Percentiles rank a stretch among this genome's conserved stretches.
These are phyloP conservation scores for Diplodus puntazzo DNA, from an alignment of 2,797 vertebrate genomes.

Conservation along the genomic window DNA sequence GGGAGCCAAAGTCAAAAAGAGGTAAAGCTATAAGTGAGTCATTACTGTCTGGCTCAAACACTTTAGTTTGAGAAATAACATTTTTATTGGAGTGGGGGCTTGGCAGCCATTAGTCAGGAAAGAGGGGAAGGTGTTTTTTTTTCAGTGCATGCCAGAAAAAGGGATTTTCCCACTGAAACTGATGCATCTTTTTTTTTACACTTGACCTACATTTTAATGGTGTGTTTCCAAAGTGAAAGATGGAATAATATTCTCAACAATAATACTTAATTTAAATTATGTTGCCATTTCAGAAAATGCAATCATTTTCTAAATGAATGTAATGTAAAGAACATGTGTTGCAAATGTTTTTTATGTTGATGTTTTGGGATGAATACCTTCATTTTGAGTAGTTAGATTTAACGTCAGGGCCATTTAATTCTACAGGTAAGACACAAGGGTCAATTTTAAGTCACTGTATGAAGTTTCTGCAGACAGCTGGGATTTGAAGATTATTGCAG, in stretches of 20 bases:
- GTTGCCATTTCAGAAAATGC: background rate
- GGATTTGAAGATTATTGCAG: constrained; percentile 23
- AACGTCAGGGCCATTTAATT: background rate
- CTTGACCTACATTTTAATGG: background rate
- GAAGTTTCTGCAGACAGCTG: background rate
- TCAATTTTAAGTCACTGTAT: background rate
- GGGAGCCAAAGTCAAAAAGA: constrained; percentile 88
- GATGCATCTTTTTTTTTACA: background rate
- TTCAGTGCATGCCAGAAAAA: background rate
- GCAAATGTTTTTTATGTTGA: background rate
- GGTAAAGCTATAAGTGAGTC: constrained; percentile 72
- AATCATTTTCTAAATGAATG: background rate
- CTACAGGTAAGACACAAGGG: background rate
- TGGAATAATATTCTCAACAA: background rate
- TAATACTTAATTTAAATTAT: background rate
- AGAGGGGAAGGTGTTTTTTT: background rate
- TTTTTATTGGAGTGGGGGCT: constrained; percentile 19
- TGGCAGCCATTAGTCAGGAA: background rate
- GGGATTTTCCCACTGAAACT: background rate
- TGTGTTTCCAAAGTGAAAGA: constrained; percentile 6
- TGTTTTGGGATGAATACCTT: background rate
- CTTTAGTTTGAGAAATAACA: constrained; percentile 15
- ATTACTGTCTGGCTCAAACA: constrained; percentile 47
- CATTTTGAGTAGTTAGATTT: background rate
- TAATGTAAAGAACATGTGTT: background rate